phyloP scores from a whole-genome alignment of 2,888 invertebrate species.

The Arge pagana region DNA sequence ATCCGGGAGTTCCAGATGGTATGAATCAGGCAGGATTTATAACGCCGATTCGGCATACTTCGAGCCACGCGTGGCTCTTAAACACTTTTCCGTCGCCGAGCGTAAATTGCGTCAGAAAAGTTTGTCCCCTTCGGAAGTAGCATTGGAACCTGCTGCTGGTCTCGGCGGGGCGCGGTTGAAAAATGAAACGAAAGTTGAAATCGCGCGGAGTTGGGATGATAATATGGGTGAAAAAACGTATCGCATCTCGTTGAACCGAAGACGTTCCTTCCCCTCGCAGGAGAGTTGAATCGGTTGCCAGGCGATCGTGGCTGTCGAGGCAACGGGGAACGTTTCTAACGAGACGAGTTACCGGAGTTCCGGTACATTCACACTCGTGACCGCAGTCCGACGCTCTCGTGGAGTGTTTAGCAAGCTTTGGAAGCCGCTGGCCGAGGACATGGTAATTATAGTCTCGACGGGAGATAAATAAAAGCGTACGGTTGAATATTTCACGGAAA shows the following conservation, averaged over 20 bases:
- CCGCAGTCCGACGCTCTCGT: too few species aligned
- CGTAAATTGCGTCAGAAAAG: slow-evolving; percentile 2
- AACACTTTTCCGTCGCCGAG: neutral
- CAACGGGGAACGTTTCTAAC: too few species aligned
- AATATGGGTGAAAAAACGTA: neutral
- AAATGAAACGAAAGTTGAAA: neutral
- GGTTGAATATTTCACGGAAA: slow-evolving; percentile 35
- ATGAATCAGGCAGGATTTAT: too few species aligned
- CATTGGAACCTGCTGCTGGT: neutral
- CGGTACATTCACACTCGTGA: too few species aligned
- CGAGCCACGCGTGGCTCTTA: neutral
- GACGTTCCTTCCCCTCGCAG: too few species aligned
- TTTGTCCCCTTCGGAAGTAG: neutral
- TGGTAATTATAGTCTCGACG: slow-evolving; percentile 7
- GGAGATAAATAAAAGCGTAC: slow-evolving; percentile 15
- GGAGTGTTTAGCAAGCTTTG: too few species aligned
- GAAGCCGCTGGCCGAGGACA: neutral
- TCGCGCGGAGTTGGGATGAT: neutral
- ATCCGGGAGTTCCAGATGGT: too few species aligned
- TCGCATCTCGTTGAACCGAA: neutral
- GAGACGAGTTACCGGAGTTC: too few species aligned
- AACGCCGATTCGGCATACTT: neutral
- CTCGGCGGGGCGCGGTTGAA: neutral
- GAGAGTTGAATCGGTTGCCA: too few species aligned
- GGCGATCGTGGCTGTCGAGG: too few species aligned